A percentile compares a stretch with the other conserved stretches of the same genome.
Conservation (phyloP, 1,140 invertebrate species). For the Tetragnatha versicolor region DNA sequence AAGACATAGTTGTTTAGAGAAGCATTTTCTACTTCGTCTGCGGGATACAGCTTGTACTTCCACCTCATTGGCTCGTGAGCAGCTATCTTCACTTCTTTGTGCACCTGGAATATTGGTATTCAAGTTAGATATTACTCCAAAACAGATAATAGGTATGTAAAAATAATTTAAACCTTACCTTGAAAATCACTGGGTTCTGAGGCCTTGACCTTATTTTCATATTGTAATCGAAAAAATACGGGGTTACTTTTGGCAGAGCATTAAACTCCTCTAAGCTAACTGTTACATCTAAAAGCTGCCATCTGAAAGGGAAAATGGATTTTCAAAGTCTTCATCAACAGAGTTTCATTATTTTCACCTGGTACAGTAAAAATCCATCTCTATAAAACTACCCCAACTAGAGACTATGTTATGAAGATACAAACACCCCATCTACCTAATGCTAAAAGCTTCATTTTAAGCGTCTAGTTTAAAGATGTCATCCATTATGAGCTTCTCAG, state of each 20-base stretch:
- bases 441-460: too few species aligned
- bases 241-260: constrained; percentile 64
- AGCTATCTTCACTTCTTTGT: constrained; percentile 59
- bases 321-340: too few species aligned
- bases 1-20: constrained; percentile 63
- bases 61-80: constrained; percentile 60
- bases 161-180: constrained; percentile 21
- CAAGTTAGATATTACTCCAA: background rate
- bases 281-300: constrained; percentile 68
- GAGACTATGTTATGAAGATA: too few species aligned
- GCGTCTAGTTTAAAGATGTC: too few species aligned
- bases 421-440: too few species aligned
- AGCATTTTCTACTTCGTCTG: constrained; percentile 61
- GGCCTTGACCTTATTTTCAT: constrained; percentile 59
- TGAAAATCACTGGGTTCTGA: constrained; percentile 59
- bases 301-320: too few species aligned
- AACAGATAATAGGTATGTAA: background rate
- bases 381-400: too few species aligned
- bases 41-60: constrained; percentile 60
- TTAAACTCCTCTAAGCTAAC: constrained; percentile 68
- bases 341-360: too few species aligned
- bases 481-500: too few species aligned
- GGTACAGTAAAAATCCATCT: too few species aligned
- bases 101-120: too few species aligned
- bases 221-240: constrained; percentile 62